phyloP scores from a whole-genome alignment of 1,140 invertebrate species.

The Aphelinus certus region DNA sequence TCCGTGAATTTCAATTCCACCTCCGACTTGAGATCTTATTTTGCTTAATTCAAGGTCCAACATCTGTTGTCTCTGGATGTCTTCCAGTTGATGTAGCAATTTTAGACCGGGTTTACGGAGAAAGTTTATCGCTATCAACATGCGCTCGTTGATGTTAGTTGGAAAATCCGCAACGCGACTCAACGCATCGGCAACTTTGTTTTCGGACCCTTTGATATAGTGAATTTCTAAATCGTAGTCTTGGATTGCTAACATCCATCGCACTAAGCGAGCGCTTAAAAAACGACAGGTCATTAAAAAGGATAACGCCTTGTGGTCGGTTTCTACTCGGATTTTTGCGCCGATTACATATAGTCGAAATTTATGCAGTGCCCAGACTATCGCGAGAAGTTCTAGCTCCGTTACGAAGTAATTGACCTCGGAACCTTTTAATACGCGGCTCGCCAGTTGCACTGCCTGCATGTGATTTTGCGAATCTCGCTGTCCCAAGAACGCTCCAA shows the following conservation, averaged over 20 bases:
- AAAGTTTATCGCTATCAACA: too few relatives aligned
- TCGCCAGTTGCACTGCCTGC: not conserved
- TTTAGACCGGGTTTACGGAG: too few relatives aligned
- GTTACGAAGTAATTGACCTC: too few relatives aligned
- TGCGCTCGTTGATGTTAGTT: too few relatives aligned
- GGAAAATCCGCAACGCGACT: not conserved
- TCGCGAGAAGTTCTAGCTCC: too few relatives aligned
- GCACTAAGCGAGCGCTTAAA: not conserved
- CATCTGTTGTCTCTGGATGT: too few relatives aligned
- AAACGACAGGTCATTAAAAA: slow-evolving; percentile 4
- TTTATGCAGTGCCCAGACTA: not conserved
- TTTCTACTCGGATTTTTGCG: not conserved
- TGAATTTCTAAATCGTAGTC: slow-evolving; percentile 8
- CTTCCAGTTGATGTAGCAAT: too few relatives aligned
- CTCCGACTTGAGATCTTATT: too few relatives aligned
- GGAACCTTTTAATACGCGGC: too few relatives aligned
- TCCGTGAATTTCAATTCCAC: too few relatives aligned
- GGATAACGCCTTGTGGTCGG: too few relatives aligned
- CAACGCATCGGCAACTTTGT: slow-evolving; percentile 16
- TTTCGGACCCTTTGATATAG: slow-evolving; percentile 5
- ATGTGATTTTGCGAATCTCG: not conserved
- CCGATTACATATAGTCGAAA: slow-evolving; percentile 4
- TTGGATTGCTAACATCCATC: slow-evolving; percentile 17
- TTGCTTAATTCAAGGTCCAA: too few relatives aligned
- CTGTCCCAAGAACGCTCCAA: slow-evolving; percentile 23